phyloP scores from a whole-genome alignment of 2,888 invertebrate species.

The Scaptomyza polygonia region DNA sequence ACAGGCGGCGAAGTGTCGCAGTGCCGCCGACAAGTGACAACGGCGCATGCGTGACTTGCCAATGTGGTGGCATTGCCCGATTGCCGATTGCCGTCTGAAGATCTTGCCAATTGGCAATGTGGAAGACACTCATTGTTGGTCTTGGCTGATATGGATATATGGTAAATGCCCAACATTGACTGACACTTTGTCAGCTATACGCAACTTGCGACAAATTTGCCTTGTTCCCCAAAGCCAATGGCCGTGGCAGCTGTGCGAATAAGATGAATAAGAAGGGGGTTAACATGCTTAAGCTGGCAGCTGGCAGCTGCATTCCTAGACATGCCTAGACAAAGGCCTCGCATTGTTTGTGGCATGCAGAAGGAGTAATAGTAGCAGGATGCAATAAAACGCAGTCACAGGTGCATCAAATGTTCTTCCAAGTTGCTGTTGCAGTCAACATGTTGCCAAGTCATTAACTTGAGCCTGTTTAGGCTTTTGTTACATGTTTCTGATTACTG shows the following conservation, averaged over 20 bases:
- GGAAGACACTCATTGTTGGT: constrained; percentile 43
- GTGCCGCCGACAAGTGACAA: constrained; percentile 66
- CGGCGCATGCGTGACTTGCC: constrained; percentile 74
- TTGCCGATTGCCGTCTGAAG: constrained; percentile 14
- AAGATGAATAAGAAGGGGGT: constrained; percentile 10
- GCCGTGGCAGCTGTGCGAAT: constrained; percentile 20
- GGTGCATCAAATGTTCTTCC: constrained; percentile 64
- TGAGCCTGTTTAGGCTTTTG: constrained; percentile 77
- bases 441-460: constrained; percentile 79
- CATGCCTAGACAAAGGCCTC: constrained; percentile 27
- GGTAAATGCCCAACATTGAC: constrained; percentile 53
- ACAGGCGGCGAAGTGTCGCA: constrained; percentile 56
- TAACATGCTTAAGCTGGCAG: constrained; percentile 40
- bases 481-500: constrained; percentile 73
- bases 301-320: constrained; percentile 49
- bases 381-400: constrained; percentile 76
- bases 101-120: constrained; percentile 32
- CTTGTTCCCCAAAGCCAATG: constrained; percentile 36
- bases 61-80: constrained; percentile 35
- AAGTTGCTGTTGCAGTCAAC: constrained; percentile 61
- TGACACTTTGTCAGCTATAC: constrained; percentile 60
- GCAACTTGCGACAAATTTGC: constrained; percentile 60
- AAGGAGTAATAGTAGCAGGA: constrained; percentile 48
- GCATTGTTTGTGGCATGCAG: constrained; percentile 10
- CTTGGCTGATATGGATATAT: constrained; percentile 43